phyloP scores from a whole-genome alignment of 2,113 vertebrate genomes.

The Corydoras maculifer region DNA sequence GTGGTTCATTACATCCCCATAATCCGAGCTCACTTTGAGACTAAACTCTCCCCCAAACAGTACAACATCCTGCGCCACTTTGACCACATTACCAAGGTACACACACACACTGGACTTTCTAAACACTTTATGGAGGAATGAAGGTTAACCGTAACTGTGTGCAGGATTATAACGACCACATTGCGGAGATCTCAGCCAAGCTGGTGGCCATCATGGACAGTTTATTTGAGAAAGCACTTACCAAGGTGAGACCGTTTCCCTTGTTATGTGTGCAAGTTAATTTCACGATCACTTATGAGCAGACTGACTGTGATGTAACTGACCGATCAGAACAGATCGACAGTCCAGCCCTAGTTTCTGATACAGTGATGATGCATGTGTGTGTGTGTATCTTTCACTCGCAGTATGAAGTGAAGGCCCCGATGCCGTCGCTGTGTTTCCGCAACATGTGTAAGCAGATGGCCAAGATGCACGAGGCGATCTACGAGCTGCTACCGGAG shows the following conservation, averaged over 20 bases:
- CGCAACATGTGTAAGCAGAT: constrained; percentile 95
- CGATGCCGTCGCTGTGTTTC: constrained; percentile 91
- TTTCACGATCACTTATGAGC: too few species aligned
- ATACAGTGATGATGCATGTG: background rate
- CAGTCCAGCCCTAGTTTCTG: too few species aligned
- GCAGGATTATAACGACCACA: constrained; percentile 96
- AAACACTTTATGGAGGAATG: too few species aligned
- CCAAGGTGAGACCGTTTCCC: constrained; percentile 72
- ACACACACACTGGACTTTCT: background rate
- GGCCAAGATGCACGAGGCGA: constrained; percentile 97
- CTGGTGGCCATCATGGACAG: constrained; percentile 98
- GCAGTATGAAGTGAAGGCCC: constrained; percentile 97
- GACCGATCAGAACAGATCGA: too few species aligned
- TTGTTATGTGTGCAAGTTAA: too few species aligned
- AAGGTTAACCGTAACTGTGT: constrained; percentile 8
- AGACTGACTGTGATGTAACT: too few species aligned
- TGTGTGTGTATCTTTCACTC: background rate
- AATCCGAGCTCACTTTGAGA: constrained; percentile 89
- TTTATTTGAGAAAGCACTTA: constrained; percentile 89
- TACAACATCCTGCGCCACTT: constrained; percentile 90
- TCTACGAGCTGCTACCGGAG: constrained; percentile 86
- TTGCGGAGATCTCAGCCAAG: constrained; percentile 91
- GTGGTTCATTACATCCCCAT: constrained; percentile 94
- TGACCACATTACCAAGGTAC: constrained; percentile 97
- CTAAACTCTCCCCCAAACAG: constrained; percentile 89